phyloP scores from a whole-genome alignment of 2,113 vertebrate genomes.

The Caranx melampygus region DNA sequence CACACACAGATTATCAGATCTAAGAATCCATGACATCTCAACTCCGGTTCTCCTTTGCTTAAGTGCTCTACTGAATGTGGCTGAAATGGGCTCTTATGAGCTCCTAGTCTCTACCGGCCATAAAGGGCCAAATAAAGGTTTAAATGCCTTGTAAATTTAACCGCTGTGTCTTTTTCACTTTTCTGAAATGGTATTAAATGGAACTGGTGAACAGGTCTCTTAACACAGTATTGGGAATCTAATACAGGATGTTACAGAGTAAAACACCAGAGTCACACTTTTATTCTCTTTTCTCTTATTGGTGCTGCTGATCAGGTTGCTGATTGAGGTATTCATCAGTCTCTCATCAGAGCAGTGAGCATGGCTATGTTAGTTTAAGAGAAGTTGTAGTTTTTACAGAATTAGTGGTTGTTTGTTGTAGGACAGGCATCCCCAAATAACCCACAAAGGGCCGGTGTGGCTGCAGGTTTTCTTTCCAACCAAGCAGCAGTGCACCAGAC shows the following conservation, averaged over 20 bases:
- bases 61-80: constrained; percentile 26
- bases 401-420: too few species aligned
- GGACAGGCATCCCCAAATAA: too few species aligned
- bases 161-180: not conserved
- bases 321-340: not conserved
- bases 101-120: not conserved
- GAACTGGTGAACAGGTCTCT: not conserved
- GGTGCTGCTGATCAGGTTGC: not conserved
- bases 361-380: too few species aligned
- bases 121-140: constrained; percentile 7
- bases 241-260: not conserved
- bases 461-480: too few species aligned
- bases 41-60: constrained; percentile 24
- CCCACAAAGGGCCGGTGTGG: too few species aligned
- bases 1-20: constrained; percentile 64
- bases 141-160: constrained; percentile 19
- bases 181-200: not conserved
- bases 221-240: not conserved
- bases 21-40: constrained; percentile 46
- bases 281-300: not conserved
- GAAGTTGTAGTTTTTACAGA: too few species aligned
- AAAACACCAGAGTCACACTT: not conserved
- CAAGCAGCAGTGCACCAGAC: too few species aligned
- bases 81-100: constrained; percentile 25
- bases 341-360: not conserved